Conservation (phyloP, 1,140 invertebrate species). For the Trachymyrmex septentrionalis region DNA sequence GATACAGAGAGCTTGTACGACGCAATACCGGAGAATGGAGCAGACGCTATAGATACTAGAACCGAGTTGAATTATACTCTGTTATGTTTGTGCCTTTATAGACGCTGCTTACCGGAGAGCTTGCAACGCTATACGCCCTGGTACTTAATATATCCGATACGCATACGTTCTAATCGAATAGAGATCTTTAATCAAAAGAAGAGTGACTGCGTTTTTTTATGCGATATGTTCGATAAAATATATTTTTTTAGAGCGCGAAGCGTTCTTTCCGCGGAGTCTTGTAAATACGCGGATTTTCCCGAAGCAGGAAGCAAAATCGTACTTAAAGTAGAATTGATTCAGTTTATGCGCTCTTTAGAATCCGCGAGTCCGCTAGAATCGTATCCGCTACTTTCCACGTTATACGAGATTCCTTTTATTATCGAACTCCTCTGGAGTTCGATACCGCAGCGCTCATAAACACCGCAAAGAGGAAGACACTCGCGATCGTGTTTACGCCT, state of each 20-base stretch:
- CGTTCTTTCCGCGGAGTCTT: not conserved
- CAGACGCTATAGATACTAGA: slow-evolving; percentile 82
- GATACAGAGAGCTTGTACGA: slow-evolving; percentile 75
- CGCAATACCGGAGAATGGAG: slow-evolving; percentile 78
- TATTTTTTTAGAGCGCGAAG: slow-evolving; percentile 20
- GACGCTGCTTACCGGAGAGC: slow-evolving; percentile 76
- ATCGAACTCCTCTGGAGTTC: slow-evolving; percentile 34
- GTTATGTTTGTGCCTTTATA: slow-evolving; percentile 82
- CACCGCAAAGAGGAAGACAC: slow-evolving; percentile 22
- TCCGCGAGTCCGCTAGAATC: slow-evolving; percentile 1
- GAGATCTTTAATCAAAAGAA: slow-evolving; percentile 70
- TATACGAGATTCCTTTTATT: slow-evolving; percentile 64
- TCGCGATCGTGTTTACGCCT: slow-evolving; percentile 66
- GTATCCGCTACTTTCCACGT: slow-evolving; percentile 21
- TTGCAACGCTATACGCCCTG: slow-evolving; percentile 71
- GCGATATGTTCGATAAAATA: not conserved
- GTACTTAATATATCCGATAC: slow-evolving; percentile 81
- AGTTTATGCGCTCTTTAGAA: slow-evolving; percentile 33
- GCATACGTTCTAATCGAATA: slow-evolving; percentile 72
- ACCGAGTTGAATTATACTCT: slow-evolving; percentile 83
- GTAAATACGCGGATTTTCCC: slow-evolving; percentile 1
- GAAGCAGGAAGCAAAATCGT: not conserved
- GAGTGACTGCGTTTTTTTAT: not conserved
- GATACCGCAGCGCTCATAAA: slow-evolving; percentile 62
- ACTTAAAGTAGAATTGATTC: slow-evolving; percentile 27